phyloP scores from a whole-genome alignment of 30 jellyfish, hydroid and myxozoan species.

The Pelagia noctiluca region DNA sequence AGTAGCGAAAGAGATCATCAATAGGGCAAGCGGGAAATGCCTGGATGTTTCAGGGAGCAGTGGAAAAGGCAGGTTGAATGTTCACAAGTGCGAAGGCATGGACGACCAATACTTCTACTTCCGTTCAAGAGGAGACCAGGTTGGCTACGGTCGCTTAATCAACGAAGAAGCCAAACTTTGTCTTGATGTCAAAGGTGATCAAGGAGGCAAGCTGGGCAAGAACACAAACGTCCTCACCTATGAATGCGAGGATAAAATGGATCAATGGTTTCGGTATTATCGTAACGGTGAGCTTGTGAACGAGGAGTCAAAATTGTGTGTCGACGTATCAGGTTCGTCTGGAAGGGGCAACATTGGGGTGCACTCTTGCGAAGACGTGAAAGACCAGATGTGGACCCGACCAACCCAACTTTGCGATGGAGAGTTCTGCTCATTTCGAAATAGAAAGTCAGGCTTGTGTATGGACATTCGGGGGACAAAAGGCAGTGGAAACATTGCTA shows the following conservation, averaged over 20 bases:
- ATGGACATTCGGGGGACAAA: conserved; percentile 10
- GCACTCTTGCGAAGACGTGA: not conserved
- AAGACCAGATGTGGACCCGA: no score
- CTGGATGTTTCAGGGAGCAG: conserved; percentile 33
- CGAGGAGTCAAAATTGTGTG: conserved; percentile 17
- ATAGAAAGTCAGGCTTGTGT: conserved; percentile 13
- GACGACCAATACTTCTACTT: conserved; percentile 52
- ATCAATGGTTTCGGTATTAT: conserved; percentile 44
- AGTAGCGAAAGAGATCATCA: conserved; percentile 40
- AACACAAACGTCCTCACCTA: conserved; percentile 12
- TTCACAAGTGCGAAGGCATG: conserved; percentile 4
- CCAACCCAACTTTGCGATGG: conserved; percentile 19
- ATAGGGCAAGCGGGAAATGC: conserved; percentile 22
- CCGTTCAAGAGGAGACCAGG: conserved; percentile 7
- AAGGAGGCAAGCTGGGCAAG: conserved; percentile 12
- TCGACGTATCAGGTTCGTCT: conserved; percentile 15
- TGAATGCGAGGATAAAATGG: no score
- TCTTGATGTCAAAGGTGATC: no score
- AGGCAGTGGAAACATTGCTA: conserved; percentile 12
- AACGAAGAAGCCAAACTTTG: conserved; percentile 18
- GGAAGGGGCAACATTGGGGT: conserved; percentile 29
- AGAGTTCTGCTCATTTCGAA: conserved; percentile 8
- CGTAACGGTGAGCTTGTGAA: conserved; percentile 45
- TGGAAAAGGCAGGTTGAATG: conserved; percentile 29
- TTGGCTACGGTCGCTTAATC: not conserved